Base-by-base conservation (phyloP, 2,888 invertebrate genomes). In the Agrypnus murinus region DNA sequence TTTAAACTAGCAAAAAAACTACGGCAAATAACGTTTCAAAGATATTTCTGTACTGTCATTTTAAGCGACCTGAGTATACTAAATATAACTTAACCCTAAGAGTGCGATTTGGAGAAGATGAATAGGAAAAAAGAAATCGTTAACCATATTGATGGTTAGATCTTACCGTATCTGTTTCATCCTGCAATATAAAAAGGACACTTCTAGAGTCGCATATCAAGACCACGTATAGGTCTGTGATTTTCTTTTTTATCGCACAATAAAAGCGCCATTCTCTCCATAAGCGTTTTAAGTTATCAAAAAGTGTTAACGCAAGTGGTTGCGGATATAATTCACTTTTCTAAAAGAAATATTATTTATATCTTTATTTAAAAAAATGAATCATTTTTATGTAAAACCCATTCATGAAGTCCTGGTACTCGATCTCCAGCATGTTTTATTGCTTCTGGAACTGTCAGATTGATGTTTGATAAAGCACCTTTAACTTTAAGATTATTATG, bases 391-490 rank as follows among this genome's bases (percentile, higher is more conserved):
- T n/a, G n/a, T n/a, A n/a, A 77, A 80, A 86, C 86, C 86, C 86
- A 86, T 82, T 86, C 86, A 17, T 76, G 77, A 31, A 86, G 75
- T 32, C 82, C 81, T 17, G 77, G 78, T 8, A 82, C 80, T 68
- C 83, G 82, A 12, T 79, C 77, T 50, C 84, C 84, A 8, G 86
- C 84, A 58, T 84, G 86, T 63, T 82, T 81, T 60, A 89, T 84
- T 0, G 88, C 88, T 79, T 89, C 88, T 1, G 89, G 89, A 72
- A 89, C 87, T 62, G 87, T 88, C 36, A 89, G 81, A 81, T 88
- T 88, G 8, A 86, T 81, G 76, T 87, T 85, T 60, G 79, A 78
- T 15, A 87, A 78, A 72, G 74, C 82, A 74, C 81, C 86, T 78
- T 82, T 85, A 73, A 79, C 75, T 79, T 83, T 88, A 62, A 85